Conservation (phyloP, 2,888 invertebrate species). For the Spilosoma lubricipeda region DNA sequence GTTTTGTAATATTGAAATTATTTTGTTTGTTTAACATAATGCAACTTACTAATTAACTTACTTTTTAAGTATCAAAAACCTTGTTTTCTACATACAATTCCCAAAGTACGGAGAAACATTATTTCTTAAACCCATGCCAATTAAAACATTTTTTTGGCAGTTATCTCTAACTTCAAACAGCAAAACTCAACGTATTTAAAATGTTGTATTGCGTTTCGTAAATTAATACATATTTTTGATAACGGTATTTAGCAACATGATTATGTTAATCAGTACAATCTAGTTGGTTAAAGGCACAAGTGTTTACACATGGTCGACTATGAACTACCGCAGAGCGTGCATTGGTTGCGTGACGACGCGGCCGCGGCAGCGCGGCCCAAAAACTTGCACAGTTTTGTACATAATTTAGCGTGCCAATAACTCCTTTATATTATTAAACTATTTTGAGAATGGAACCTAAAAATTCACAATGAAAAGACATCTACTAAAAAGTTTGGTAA, state of each 20-base stretch:
- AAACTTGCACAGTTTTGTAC: neutral
- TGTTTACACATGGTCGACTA: neutral
- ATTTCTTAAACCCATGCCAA: neutral
- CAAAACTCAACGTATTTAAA: neutral
- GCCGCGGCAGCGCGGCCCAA: neutral
- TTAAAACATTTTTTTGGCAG: neutral
- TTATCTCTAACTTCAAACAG: neutral
- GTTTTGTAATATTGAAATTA: neutral
- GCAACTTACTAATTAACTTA: neutral
- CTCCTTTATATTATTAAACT: neutral
- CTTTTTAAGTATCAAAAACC: neutral
- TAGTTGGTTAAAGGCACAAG: neutral
- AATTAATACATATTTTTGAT: neutral
- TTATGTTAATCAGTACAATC: neutral
- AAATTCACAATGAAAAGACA: neutral
- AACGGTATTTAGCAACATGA: neutral
- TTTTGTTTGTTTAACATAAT: neutral
- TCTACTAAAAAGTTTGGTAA: neutral
- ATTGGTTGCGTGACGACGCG: neutral
- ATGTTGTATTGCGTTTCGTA: neutral
- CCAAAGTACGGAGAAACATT: neutral
- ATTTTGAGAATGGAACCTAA: neutral
- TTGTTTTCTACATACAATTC: neutral
- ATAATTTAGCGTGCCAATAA: neutral
- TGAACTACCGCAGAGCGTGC: neutral